Conservation (phyloP, 2,797 vertebrate species). For the Aulostomus chinensis region DNA sequence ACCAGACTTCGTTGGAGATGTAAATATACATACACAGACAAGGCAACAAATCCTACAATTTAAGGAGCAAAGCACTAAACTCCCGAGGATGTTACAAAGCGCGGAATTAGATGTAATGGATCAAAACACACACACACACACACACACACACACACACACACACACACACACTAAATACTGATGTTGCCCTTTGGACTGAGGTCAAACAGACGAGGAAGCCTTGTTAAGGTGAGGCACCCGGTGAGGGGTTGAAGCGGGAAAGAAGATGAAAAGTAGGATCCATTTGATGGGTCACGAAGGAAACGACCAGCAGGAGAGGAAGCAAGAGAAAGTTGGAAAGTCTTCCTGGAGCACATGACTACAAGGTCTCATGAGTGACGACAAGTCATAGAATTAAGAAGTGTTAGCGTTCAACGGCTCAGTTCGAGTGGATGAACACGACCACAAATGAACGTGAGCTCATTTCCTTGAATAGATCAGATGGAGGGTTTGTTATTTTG, state of each 20-base stretch:
- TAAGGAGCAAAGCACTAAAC: too few relatives aligned
- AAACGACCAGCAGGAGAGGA: constrained; percentile 32
- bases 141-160: constrained; percentile 1
- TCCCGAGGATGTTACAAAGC: too few relatives aligned
- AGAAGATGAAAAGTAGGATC: constrained; percentile 38
- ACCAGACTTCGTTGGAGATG: constrained; percentile 38
- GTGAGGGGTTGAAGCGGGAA: constrained; percentile 9
- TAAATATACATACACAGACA: constrained; percentile 2
- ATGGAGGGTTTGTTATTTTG: neutral
- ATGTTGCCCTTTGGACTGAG: constrained; percentile 12
- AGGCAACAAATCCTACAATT: neutral
- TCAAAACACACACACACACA: constrained; percentile 2
- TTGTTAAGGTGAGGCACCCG: constrained; percentile 12
- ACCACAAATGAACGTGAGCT: too few relatives aligned
- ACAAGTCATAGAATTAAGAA: constrained; percentile 1
- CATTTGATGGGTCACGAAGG: constrained; percentile 19
- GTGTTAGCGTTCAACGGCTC: too few relatives aligned
- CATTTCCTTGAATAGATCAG: constrained; percentile 3
- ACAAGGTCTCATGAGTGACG: constrained; percentile 13
- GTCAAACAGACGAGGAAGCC: constrained; percentile 30
- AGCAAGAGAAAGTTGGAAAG: constrained; percentile 9
- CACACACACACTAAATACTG: neutral
- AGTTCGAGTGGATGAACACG: too few relatives aligned
- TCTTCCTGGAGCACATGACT: constrained; percentile 36
- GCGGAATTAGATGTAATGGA: neutral